These are phyloP conservation scores for Sympetrum striolatum DNA, from an alignment of 2,888 invertebrate genomes.

Conservation along the genomic window DNA sequence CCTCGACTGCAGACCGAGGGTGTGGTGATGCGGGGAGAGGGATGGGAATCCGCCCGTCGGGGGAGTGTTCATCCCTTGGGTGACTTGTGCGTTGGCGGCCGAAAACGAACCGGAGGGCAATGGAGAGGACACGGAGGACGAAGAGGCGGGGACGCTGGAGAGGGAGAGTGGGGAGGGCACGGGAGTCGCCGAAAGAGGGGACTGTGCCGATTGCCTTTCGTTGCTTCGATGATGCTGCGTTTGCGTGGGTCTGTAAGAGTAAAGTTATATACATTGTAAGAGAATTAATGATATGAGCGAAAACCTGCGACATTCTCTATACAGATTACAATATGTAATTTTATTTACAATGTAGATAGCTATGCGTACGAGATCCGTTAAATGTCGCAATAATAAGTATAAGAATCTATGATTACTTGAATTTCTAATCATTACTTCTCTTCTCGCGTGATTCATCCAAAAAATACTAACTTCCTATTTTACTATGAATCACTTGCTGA, in stretches of 20 bases:
- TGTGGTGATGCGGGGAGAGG: slow-evolving; percentile 56
- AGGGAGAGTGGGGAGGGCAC: slow-evolving; percentile 62
- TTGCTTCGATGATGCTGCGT: background rate
- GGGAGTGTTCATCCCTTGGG: background rate
- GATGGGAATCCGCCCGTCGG: background rate
- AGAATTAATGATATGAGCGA: background rate
- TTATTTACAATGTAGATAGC: no score
- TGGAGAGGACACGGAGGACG: slow-evolving; percentile 55
- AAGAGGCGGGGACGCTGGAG: slow-evolving; percentile 55
- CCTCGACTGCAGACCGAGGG: slow-evolving; percentile 70
- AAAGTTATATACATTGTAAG: background rate
- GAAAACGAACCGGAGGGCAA: slow-evolving; percentile 58
- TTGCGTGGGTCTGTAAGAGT: background rate
- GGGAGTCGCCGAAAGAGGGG: slow-evolving; percentile 65
- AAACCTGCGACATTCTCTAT: no score
- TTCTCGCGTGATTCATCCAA: no score
- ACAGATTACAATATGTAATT: no score
- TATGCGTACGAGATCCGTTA: no score
- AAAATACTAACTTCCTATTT: no score
- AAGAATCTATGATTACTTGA: no score
- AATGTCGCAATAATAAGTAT: no score
- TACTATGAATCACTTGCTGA: no score
- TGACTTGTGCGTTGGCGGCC: slow-evolving; percentile 55
- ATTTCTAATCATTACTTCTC: no score
- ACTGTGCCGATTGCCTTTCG: slow-evolving; percentile 49